phyloP scores from a whole-genome alignment of 1,140 invertebrate species.

The Spodoptera litura region DNA sequence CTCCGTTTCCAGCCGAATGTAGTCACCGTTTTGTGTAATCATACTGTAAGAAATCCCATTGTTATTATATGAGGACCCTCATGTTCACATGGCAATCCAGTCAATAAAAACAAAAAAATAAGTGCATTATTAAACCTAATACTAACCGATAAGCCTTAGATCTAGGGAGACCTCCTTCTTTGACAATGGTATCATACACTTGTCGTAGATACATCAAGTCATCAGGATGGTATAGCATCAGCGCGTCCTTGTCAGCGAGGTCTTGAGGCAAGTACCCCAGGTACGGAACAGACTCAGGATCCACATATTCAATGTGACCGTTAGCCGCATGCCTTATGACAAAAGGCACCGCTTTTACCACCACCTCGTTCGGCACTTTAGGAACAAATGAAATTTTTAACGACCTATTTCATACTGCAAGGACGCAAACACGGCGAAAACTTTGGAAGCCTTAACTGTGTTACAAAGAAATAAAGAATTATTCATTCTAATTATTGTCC shows the following conservation, averaged over 20 bases:
- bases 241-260: slow-evolving; percentile 92
- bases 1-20: slow-evolving; percentile 94
- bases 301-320: slow-evolving; percentile 92
- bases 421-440: too few species aligned
- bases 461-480: too few species aligned
- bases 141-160: slow-evolving; percentile 90
- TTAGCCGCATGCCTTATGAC: slow-evolving; percentile 91
- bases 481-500: too few species aligned
- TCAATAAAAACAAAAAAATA: background rate
- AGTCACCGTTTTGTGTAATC: slow-evolving; percentile 93
- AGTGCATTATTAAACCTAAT: background rate
- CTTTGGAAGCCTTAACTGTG: too few species aligned
- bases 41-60: slow-evolving; percentile 86
- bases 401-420: background rate
- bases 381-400: background rate
- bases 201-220: slow-evolving; percentile 93
- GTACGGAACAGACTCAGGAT: slow-evolving; percentile 92
- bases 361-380: slow-evolving; percentile 88
- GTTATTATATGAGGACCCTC: too few species aligned
- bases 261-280: slow-evolving; percentile 96
- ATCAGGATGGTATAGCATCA: slow-evolving; percentile 95
- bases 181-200: slow-evolving; percentile 93
- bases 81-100: background rate
- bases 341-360: slow-evolving; percentile 85
- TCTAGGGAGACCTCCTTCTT: slow-evolving; percentile 87